Percentiles rank a stretch among this genome's conserved stretches.
phyloP scores from a whole-genome alignment of 2,888 invertebrate genomes.

The Gymnosoma rotundatum region DNA sequence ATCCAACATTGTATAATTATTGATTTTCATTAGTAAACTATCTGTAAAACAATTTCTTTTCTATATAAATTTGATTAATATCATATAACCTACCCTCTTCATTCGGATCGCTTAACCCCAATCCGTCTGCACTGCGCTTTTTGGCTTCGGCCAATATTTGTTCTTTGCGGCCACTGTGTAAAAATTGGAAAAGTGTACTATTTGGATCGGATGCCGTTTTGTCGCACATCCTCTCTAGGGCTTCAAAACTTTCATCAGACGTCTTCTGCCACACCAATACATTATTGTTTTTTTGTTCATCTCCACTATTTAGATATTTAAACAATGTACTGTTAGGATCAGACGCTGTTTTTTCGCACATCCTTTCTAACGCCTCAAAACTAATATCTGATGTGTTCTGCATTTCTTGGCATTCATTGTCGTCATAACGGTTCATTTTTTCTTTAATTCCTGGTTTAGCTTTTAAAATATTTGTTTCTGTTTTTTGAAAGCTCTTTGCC shows the following conservation, averaged over 20 bases:
- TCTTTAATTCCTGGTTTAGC: background rate
- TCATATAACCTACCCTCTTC: slow-evolving; percentile 17
- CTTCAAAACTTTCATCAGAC: slow-evolving; percentile 78
- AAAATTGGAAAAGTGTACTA: slow-evolving; percentile 79
- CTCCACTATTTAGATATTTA: slow-evolving; percentile 41
- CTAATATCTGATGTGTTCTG: slow-evolving; percentile 74
- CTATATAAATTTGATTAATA: background rate
- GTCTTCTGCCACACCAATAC: slow-evolving; percentile 53
- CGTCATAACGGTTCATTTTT: slow-evolving; percentile 30
- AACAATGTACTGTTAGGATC: slow-evolving; percentile 64
- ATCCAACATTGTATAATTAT: slow-evolving; percentile 77
- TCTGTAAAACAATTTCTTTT: slow-evolving; percentile 24
- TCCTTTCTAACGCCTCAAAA: slow-evolving; percentile 77
- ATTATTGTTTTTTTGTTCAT: slow-evolving; percentile 39
- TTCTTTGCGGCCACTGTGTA: slow-evolving; percentile 76
- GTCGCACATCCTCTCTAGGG: slow-evolving; percentile 80
- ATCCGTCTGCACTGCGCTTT: slow-evolving; percentile 63
- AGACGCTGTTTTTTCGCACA: slow-evolving; percentile 70
- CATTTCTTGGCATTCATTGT: background rate
- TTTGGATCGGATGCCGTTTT: slow-evolving; percentile 80
- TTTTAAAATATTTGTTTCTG: background rate
- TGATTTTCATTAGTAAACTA: slow-evolving; percentile 46
- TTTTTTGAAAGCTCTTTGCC: background rate
- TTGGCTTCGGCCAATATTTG: slow-evolving; percentile 72
- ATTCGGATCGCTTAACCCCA: background rate